These are phyloP conservation scores for Mirounga angustirostris DNA, from an alignment of 2,113 vertebrate species.

Conservation along the genomic window DNA sequence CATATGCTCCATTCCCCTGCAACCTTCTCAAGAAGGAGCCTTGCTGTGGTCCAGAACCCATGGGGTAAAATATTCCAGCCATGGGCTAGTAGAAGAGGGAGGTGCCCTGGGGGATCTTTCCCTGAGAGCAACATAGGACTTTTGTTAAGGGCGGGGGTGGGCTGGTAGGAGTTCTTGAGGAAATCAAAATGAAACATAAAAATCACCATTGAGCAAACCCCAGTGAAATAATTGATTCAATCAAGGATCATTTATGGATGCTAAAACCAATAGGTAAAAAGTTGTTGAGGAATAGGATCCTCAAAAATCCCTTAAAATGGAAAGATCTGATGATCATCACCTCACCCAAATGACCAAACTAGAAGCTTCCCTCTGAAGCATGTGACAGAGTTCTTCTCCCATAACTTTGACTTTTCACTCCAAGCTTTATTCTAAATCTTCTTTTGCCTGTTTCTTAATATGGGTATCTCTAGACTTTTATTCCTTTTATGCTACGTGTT, in stretches of 20 bases:
- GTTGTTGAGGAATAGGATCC: neutral
- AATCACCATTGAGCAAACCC: neutral
- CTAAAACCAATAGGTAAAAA: neutral
- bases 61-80: neutral
- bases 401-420: neutral
- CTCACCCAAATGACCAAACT: neutral
- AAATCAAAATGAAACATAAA: neutral
- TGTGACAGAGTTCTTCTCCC: neutral
- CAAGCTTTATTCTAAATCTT: neutral
- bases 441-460: conserved; percentile 22
- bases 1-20: neutral
- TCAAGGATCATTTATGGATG: neutral
- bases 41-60: neutral
- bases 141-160: neutral
- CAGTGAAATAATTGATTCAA: neutral
- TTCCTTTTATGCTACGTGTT: neutral
- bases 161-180: neutral
- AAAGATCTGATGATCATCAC: neutral
- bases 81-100: neutral
- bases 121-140: neutral
- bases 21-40: neutral
- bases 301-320: neutral
- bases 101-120: neutral
- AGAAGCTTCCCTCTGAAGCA: neutral
- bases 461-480: neutral